Conservation (phyloP, 2,888 invertebrate species). For the Cantharis rustica region DNA sequence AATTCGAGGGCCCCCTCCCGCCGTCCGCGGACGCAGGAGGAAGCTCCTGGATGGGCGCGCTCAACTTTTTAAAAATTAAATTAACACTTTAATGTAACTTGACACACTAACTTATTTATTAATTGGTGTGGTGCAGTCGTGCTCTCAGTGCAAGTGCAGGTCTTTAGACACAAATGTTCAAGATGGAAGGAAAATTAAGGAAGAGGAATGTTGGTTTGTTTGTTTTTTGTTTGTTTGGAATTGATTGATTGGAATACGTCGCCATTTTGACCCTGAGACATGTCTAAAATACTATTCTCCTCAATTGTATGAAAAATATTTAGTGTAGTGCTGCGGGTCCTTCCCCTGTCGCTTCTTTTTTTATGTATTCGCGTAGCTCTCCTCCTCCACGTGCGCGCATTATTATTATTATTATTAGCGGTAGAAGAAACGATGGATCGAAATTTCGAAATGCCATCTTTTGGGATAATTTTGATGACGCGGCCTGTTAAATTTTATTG, state of each 20-base stretch:
- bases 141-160: conserved; percentile 39
- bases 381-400: conserved; percentile 12
- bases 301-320: conserved; percentile 35
- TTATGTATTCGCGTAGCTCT: conserved; percentile 10
- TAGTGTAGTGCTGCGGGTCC: conserved; percentile 8
- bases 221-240: conserved; percentile 12
- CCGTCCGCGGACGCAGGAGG: background rate
- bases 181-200: conserved; percentile 20
- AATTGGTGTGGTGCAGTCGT: conserved; percentile 37
- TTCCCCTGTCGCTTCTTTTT: conserved; percentile 18
- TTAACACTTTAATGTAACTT: conserved; percentile 7
- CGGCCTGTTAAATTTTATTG: background rate
- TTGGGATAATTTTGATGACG: background rate
- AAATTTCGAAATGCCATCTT: background rate
- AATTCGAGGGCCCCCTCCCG: background rate
- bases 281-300: conserved; percentile 39
- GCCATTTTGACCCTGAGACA: conserved; percentile 50
- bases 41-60: background rate
- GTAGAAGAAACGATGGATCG: no score
- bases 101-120: conserved; percentile 28
- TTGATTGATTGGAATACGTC: conserved; percentile 33
- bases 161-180: conserved; percentile 22
- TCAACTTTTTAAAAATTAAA: conserved; percentile 10
- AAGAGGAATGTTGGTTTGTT: conserved; percentile 25
- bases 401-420: no score